These are phyloP conservation scores for Parotia lawesii DNA, from an alignment of 2,113 vertebrate genomes.

Conservation along the genomic window DNA sequence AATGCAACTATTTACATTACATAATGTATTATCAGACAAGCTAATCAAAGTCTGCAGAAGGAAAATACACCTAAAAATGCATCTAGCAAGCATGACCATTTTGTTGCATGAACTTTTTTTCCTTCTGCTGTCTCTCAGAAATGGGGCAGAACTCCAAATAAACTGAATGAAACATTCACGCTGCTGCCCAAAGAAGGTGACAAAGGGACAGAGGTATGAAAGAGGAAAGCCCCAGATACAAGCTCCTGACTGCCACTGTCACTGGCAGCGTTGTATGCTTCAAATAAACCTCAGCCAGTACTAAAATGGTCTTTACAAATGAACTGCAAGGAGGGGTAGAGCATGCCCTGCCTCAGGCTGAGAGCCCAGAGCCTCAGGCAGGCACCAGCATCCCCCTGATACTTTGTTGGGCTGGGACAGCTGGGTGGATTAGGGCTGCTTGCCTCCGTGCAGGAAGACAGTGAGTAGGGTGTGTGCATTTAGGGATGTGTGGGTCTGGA, in stretches of 20 bases:
- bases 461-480: not conserved
- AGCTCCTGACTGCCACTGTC: not conserved
- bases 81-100: not conserved
- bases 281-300: not conserved
- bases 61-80: not conserved
- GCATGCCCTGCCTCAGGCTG: not conserved
- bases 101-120: not conserved
- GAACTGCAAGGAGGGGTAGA: not conserved
- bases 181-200: not conserved
- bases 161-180: rapidly evolving
- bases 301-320: not conserved
- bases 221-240: not conserved
- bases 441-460: not conserved
- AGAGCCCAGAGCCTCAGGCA: not conserved
- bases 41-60: not conserved
- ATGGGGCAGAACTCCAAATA: not conserved
- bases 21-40: not conserved
- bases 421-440: not conserved
- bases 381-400: rapidly evolving
- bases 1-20: not conserved
- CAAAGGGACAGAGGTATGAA: not conserved
- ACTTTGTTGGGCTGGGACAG: not conserved
- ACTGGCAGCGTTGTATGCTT: not conserved
- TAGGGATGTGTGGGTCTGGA: not conserved
- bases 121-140: not conserved